A percentile compares a stretch with the other conserved stretches of the same genome.
These are phyloP conservation scores for Ochropleura plecta DNA, from an alignment of 2,888 invertebrate genomes.

Conservation along the genomic window DNA sequence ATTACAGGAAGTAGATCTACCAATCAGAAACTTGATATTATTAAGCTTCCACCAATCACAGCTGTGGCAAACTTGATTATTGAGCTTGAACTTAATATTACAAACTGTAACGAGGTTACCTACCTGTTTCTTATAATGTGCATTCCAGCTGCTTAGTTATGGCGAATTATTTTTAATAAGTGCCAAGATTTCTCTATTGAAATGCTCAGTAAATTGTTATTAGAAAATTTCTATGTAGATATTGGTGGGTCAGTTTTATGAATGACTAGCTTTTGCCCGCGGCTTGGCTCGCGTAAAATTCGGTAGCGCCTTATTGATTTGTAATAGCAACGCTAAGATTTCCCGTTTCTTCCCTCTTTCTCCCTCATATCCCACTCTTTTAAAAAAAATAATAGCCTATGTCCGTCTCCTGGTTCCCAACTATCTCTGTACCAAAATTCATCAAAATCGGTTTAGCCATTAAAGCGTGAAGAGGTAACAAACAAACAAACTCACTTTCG, in stretches of 20 bases:
- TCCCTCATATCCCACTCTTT: no score
- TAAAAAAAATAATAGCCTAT: no score
- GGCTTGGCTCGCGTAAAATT: no score
- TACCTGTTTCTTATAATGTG: slow-evolving; percentile 12
- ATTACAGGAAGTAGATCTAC: not conserved
- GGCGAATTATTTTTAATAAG: slow-evolving; percentile 31
- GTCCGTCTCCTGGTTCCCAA: no score
- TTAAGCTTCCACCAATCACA: not conserved
- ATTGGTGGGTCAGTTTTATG: slow-evolving; percentile 4
- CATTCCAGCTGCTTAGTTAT: slow-evolving; percentile 32
- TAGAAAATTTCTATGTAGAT: not conserved
- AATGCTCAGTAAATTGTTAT: slow-evolving; percentile 21
- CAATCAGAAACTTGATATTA: not conserved
- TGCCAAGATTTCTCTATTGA: slow-evolving; percentile 12
- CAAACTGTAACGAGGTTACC: not conserved
- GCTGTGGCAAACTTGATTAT: slow-evolving; percentile 1
- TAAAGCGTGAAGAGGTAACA: no score
- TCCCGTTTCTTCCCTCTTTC: no score
- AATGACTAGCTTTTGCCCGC: not conserved
- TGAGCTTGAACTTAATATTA: slow-evolving; percentile 6
- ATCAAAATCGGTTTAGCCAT: no score
- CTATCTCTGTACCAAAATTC: no score
- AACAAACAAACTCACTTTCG: no score
- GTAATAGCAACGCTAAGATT: no score
- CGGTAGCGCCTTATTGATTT: no score